These are phyloP conservation scores for Melanaphis sacchari DNA, from an alignment of 1,140 invertebrate genomes.

Conservation along the genomic window DNA sequence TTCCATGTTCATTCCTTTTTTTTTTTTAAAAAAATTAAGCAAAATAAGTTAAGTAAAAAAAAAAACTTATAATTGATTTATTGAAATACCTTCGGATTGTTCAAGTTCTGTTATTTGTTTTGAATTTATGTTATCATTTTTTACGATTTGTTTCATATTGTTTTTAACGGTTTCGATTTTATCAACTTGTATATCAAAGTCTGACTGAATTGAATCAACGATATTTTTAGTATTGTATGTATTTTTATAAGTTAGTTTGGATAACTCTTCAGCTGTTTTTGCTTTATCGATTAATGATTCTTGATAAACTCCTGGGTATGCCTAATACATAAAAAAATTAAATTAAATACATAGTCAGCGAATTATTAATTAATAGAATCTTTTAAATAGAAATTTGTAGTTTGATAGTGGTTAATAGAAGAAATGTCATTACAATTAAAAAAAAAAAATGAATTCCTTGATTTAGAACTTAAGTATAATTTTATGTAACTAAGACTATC, in stretches of 20 bases:
- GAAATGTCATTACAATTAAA: no score
- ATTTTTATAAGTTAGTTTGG: slow-evolving; percentile 56
- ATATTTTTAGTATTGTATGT: slow-evolving; percentile 57
- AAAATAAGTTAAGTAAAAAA: neutral
- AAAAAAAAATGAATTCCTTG: no score
- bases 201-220: slow-evolving; percentile 61
- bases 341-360: neutral
- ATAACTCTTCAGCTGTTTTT: slow-evolving; percentile 63
- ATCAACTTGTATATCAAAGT: slow-evolving; percentile 65
- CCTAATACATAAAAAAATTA: slow-evolving; percentile 8
- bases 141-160: slow-evolving; percentile 66
- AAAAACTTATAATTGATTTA: neutral
- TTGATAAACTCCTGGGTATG: slow-evolving; percentile 45
- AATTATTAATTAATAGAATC: neutral
- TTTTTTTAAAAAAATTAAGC: no score
- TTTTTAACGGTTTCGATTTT: slow-evolving; percentile 66
- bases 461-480: no score
- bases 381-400: neutral
- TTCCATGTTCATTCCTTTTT: slow-evolving; percentile 43
- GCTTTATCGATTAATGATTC: slow-evolving; percentile 57
- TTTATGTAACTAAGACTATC: no score
- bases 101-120: slow-evolving; percentile 65
- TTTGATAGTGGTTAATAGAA: no score
- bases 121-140: slow-evolving; percentile 68
- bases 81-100: slow-evolving; percentile 51